These are phyloP conservation scores for Drosophila insularis DNA, from an alignment of 1,140 invertebrate genomes.

Conservation along the genomic window DNA sequence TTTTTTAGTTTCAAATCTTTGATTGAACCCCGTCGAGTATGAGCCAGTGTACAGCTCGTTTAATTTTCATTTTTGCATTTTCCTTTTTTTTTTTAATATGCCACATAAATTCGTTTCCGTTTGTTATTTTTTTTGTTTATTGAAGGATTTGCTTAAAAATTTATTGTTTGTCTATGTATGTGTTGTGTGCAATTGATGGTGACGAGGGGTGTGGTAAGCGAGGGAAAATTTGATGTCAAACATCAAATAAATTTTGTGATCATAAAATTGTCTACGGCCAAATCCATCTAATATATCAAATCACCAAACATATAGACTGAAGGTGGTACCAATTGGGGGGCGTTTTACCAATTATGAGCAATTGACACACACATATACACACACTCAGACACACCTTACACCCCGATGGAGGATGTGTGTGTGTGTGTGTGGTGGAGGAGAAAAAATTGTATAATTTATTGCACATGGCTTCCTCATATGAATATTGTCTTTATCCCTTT, in stretches of 20 bases:
- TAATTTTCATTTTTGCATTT: conserved; percentile 50
- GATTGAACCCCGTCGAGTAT: conserved; percentile 2
- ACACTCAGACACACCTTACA: conserved; percentile 13
- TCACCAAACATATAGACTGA: conserved; percentile 14
- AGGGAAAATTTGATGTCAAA: conserved; percentile 46
- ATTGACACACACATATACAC: conserved; percentile 53
- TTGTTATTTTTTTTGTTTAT: background rate
- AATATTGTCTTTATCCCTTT: conserved; percentile 71
- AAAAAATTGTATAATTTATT: conserved; percentile 69
- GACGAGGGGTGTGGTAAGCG: background rate
- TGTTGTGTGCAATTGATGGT: conserved; percentile 29
- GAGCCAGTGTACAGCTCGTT: conserved; percentile 44
- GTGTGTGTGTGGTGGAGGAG: background rate
- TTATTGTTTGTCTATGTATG: conserved; percentile 51
- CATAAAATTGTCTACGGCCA: conserved; percentile 76
- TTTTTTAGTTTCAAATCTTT: conserved; percentile 49
- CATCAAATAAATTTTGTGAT: conserved; percentile 76
- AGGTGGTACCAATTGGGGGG: conserved; percentile 20
- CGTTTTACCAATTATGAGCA: conserved; percentile 69
- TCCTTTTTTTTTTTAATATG: conserved; percentile 60
- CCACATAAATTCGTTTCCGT: conserved; percentile 52
- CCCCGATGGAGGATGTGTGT: conserved; percentile 18
- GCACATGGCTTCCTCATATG: conserved; percentile 67
- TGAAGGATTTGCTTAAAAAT: conserved; percentile 58
- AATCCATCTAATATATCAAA: conserved; percentile 77